A percentile compares a stretch with the other conserved stretches of the same genome.
Evolutionary conservation across 2,888 invertebrate species (phyloP).

Genomic region (Polylopha cassiicola): DNA sequence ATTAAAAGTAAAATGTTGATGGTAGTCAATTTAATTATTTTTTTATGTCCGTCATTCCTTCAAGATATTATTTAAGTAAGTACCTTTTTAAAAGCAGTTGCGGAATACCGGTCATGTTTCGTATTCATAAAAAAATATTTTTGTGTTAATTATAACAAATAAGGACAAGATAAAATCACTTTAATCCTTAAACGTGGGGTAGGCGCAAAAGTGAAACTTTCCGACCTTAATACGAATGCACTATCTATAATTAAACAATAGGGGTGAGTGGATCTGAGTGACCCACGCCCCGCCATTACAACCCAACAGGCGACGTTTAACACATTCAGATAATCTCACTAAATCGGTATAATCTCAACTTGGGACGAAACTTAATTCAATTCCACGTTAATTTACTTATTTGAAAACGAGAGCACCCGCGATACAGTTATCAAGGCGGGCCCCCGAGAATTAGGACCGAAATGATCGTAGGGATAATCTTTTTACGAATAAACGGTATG

Average conservation of each 20-base stretch:
- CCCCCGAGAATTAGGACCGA: slow-evolving; percentile 46
- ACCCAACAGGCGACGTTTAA: slow-evolving; percentile 61
- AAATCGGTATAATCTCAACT: slow-evolving; percentile 68
- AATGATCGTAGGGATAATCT: slow-evolving; percentile 58
- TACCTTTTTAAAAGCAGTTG: too few species aligned
- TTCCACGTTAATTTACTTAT: slow-evolving; percentile 72
- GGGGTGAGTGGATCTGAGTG: too few species aligned
- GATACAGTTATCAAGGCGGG: slow-evolving; percentile 48
- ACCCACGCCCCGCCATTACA: slow-evolving; percentile 59
- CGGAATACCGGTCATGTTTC: too few species aligned
- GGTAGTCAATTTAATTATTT: too few species aligned
- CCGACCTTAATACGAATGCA: slow-evolving; percentile 46
- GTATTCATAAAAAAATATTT: too few species aligned
- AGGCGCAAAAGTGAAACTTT: slow-evolving; percentile 39
- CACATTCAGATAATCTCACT: slow-evolving; percentile 72
- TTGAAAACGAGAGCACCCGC: slow-evolving; percentile 60
- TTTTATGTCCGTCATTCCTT: too few species aligned
- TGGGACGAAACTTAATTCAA: slow-evolving; percentile 68
- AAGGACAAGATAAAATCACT: too few species aligned
- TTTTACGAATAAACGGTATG: slow-evolving; percentile 60
- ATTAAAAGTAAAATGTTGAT: too few species aligned
- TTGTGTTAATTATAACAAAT: too few species aligned
- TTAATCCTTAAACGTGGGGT: too few species aligned
- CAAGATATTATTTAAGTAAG: too few species aligned
- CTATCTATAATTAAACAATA: slow-evolving; percentile 71